Conservation (phyloP, 2,797 vertebrate species). For the Acrocephalus scirpaceus region DNA sequence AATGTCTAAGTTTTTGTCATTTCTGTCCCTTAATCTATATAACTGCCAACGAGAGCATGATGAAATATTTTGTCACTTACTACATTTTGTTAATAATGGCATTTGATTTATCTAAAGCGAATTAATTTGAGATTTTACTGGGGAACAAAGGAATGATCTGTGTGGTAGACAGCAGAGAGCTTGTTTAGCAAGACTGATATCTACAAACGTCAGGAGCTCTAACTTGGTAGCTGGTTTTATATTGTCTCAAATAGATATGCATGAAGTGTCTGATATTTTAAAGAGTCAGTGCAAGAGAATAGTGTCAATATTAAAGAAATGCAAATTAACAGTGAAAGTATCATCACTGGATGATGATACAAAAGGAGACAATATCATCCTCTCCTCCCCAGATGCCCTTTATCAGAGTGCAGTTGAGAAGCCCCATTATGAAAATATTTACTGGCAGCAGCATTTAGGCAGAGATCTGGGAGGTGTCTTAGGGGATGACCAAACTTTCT, state of each 20-base stretch:
- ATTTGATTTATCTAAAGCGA: slow-evolving; percentile 25
- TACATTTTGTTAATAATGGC: not conserved
- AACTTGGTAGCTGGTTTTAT: not conserved
- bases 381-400: fast-evolving
- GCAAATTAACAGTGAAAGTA: not conserved
- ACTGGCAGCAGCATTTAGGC: not conserved
- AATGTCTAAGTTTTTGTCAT: not conserved
- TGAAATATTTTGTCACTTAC: not conserved
- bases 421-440: not conserved
- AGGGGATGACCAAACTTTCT: not conserved
- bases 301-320: not conserved
- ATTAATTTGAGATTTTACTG: slow-evolving; percentile 12
- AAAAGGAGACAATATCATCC: not conserved
- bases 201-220: not conserved
- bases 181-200: not conserved
- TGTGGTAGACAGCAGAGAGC: not conserved
- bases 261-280: not conserved
- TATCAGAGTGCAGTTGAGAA: not conserved
- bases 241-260: not conserved
- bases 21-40: not conserved
- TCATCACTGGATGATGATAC: not conserved
- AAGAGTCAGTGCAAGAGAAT: not conserved
- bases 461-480: not conserved
- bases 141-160: not conserved
- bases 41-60: not conserved